phyloP scores from a whole-genome alignment of 2,888 invertebrate species.

The Mycalesis mineus region DNA sequence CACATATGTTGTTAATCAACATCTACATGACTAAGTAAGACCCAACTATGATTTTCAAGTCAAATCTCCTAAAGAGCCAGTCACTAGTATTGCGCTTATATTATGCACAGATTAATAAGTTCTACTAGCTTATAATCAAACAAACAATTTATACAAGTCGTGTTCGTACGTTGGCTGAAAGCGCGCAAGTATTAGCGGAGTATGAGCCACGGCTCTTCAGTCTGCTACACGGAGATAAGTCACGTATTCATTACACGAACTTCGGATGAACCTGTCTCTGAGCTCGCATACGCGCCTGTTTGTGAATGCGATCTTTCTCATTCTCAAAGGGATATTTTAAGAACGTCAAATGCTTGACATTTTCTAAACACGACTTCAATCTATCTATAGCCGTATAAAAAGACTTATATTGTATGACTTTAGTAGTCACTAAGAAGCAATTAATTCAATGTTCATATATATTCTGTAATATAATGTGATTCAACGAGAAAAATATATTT shows the following conservation, averaged over 20 bases:
- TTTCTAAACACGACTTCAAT: conserved; percentile 1
- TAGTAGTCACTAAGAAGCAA: too few species aligned
- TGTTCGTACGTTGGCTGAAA: conserved; percentile 39
- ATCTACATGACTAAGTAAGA: too few species aligned
- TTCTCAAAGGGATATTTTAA: conserved; percentile 20
- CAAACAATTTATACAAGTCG: neutral
- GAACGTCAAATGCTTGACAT: neutral
- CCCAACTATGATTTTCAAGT: too few species aligned
- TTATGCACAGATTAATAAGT: too few species aligned
- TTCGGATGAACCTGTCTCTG: conserved; percentile 45
- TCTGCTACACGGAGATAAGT: conserved; percentile 56
- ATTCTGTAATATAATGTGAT: too few species aligned
- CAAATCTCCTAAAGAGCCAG: too few species aligned
- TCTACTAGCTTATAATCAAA: neutral
- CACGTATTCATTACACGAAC: conserved; percentile 64
- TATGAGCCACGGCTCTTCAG: conserved; percentile 43
- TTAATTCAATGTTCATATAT: too few species aligned
- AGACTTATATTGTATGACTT: too few species aligned
- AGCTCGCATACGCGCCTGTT: conserved; percentile 14
- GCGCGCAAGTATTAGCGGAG: conserved; percentile 40
- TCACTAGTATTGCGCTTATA: too few species aligned
- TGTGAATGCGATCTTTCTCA: conserved; percentile 20
- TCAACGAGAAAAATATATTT: too few species aligned
- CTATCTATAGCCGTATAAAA: too few species aligned
- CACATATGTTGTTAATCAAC: too few species aligned